These are phyloP conservation scores for Apolygus lucorum DNA, from an alignment of 1,140 invertebrate species.

Conservation along the genomic window DNA sequence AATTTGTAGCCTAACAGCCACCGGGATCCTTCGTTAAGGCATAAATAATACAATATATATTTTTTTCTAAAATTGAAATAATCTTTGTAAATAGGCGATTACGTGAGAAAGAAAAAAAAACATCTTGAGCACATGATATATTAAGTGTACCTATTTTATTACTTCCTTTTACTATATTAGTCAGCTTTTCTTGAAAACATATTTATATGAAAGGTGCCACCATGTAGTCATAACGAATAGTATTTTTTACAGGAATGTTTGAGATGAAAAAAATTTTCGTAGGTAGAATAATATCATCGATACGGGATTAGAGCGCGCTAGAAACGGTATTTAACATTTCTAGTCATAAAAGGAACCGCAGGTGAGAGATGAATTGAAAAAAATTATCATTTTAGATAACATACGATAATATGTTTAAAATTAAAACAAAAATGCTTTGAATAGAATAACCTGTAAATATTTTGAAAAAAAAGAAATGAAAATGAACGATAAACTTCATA, in stretches of 20 bases:
- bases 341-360: neutral
- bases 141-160: conserved; percentile 25
- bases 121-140: conserved; percentile 18
- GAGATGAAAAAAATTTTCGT: neutral
- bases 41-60: conserved; percentile 23
- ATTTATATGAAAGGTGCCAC: conserved; percentile 25
- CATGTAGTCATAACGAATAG: conserved; percentile 22
- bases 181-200: conserved; percentile 16
- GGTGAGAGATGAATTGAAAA: neutral
- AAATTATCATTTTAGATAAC: neutral
- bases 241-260: conserved; percentile 17
- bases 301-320: neutral
- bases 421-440: neutral
- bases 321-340: neutral
- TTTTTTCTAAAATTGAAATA: conserved; percentile 24
- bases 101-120: neutral
- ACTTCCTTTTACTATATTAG: conserved; percentile 24
- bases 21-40: neutral
- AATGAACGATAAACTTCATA: conserved; percentile 6
- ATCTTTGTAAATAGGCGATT: conserved; percentile 6
- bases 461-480: conserved; percentile 21
- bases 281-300: too few species aligned
- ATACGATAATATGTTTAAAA: neutral
- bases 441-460: conserved; percentile 19
- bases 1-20: conserved; percentile 24